Base-by-base conservation (phyloP, 2,888 invertebrate species). In the Cantharis rustica region DNA sequence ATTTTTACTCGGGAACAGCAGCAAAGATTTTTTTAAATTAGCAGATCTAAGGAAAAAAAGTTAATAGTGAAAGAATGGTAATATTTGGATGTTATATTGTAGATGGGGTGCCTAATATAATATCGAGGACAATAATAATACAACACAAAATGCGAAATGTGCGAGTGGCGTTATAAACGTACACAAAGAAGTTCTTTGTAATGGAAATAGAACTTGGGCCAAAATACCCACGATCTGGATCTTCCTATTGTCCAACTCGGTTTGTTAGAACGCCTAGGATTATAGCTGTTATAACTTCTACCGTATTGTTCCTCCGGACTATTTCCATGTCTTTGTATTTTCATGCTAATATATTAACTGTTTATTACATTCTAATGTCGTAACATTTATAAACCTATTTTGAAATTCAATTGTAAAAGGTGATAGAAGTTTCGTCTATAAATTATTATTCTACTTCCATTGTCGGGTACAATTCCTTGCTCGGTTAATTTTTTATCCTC, bases 71-170 rank as follows among this genome's bases (percentile, higher is more conserved):
- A 47, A 47, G 47, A 47, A 47, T 47, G 47, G 47, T 47, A 47
- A 47, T 47, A 47, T 47, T 47, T 47, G n/a, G 47, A 47, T 47
- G 47, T 20, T 20, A 7, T 70, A 20, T 69, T 64, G 69, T 47
- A 70, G 74, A 69, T 64, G 64, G 75, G 75, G 68, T 69, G 47
- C n/a, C 61, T 47, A 66, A 17, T 68, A 31, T 68, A 69, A 74
- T 69, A 72, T 17, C 75, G 61, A 27, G 71, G 69, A 75, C 69
- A 77, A 75, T 75, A 76, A 82, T 80, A 84, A 83, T 84, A 83
- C 80, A 82, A 81, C 82, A 82, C 78, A 77, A 80, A 77, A 82
- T 79, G 80, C 80, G 82, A 83, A 84, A 83, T 84, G 81, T 83
- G 82, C 82, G 82, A 84, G 47, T 47, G 82, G 82, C 79, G 69